phyloP scores from a whole-genome alignment of 2,888 invertebrate genomes.

The Melipona bicolor region DNA sequence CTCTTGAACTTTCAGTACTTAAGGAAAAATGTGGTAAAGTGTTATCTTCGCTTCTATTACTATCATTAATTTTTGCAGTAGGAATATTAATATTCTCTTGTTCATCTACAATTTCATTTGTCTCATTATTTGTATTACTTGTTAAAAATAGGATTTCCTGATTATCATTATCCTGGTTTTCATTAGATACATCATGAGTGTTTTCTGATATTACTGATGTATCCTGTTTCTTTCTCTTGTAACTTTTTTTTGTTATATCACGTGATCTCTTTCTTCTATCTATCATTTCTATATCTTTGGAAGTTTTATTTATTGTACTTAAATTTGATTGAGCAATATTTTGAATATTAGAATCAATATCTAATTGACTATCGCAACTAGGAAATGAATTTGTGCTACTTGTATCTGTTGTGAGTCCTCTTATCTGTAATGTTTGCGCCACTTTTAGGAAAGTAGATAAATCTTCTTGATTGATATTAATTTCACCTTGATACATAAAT shows the following conservation, averaged over 20 bases:
- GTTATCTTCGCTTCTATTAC: constrained; percentile 21
- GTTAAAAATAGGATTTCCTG: constrained; percentile 32
- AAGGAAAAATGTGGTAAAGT: background rate
- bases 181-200: constrained; percentile 9
- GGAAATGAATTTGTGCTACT: constrained; percentile 7
- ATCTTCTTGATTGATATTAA: constrained; percentile 76
- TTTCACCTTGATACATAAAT: constrained; percentile 78
- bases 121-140: constrained; percentile 20
- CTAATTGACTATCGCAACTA: constrained; percentile 16
- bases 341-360: constrained; percentile 3
- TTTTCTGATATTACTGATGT: background rate
- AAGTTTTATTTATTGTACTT: constrained; percentile 13
- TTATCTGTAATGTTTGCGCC: constrained; percentile 76
- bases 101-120: constrained; percentile 44
- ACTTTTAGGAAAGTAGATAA: constrained; percentile 73
- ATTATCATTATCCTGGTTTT: constrained; percentile 22
- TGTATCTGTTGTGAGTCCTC: constrained; percentile 66
- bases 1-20: constrained; percentile 25
- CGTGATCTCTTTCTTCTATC: constrained; percentile 37
- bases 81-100: constrained; percentile 42
- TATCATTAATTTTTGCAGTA: constrained; percentile 25
- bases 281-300: constrained; percentile 14
- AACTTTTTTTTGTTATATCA: constrained; percentile 39
- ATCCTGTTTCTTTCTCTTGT: constrained; percentile 46
- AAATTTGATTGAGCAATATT: constrained; percentile 28